Percentiles rank a stretch among this genome's conserved stretches.
These are phyloP conservation scores for Drosophila meridionalis DNA, from an alignment of 2,888 invertebrate species.

Conservation along the genomic window DNA sequence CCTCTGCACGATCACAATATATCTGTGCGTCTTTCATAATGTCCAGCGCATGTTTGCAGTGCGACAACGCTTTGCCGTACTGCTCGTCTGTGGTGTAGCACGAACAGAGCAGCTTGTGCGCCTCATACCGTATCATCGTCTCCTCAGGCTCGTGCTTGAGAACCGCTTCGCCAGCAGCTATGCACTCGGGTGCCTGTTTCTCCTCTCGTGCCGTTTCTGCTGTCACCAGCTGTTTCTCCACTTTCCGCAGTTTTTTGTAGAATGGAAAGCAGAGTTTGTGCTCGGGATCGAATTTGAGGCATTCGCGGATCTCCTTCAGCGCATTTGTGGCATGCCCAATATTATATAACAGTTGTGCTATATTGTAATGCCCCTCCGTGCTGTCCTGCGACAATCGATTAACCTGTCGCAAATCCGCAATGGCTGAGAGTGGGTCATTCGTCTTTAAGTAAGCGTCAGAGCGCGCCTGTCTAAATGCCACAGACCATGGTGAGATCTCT, in stretches of 20 bases:
- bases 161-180: constrained; percentile 88
- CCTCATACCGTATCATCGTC: constrained; percentile 90
- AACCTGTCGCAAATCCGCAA: constrained; percentile 95
- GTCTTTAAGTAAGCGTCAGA: constrained; percentile 93
- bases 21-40: constrained; percentile 91
- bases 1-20: constrained; percentile 96
- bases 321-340: constrained; percentile 96
- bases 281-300: constrained; percentile 98
- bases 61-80: constrained; percentile 89
- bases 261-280: constrained; percentile 98
- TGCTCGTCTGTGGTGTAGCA: constrained; percentile 91
- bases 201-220: constrained; percentile 88
- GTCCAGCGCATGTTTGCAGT: constrained; percentile 92
- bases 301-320: constrained; percentile 97
- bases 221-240: constrained; percentile 91
- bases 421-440: constrained; percentile 93
- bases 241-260: constrained; percentile 97
- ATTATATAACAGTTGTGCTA: constrained; percentile 94
- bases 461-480: constrained; percentile 92
- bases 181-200: constrained; percentile 89
- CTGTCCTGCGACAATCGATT: constrained; percentile 97
- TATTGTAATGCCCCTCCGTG: constrained; percentile 89
- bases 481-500: constrained; percentile 96
- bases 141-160: constrained; percentile 90
- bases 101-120: constrained; percentile 91